Percentiles rank a stretch among this genome's conserved stretches.
Evolutionary conservation across 2,888 invertebrate genomes (phyloP).

Genomic region (Aradus depressus): DNA sequence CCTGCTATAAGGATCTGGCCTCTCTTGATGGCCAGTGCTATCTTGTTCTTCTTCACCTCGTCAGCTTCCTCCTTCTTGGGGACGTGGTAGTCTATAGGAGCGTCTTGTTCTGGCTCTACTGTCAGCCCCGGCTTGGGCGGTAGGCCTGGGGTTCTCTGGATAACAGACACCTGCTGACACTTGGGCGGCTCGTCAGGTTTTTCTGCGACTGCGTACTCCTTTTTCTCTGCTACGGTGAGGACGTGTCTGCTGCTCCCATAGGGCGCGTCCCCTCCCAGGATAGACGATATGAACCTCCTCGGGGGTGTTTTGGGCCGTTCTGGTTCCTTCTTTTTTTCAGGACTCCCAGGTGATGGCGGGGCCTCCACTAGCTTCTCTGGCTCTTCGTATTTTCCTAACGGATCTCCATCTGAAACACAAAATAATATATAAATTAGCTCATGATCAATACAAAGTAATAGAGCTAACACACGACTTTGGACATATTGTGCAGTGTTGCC

Average conservation of each 20-base stretch:
- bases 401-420: slow-evolving; percentile 20
- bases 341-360: slow-evolving; percentile 2
- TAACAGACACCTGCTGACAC: slow-evolving; percentile 63
- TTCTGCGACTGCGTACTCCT: slow-evolving; percentile 58
- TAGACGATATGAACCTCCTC: slow-evolving; percentile 64
- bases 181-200: slow-evolving; percentile 55
- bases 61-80: slow-evolving; percentile 50
- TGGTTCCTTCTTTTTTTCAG: slow-evolving; percentile 19
- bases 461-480: no score
- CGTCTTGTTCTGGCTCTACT: slow-evolving; percentile 63
- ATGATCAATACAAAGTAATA: no score
- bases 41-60: slow-evolving; percentile 26
- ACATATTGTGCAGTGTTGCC: no score
- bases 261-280: slow-evolving; percentile 67
- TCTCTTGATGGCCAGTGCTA: slow-evolving; percentile 30
- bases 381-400: slow-evolving; percentile 22
- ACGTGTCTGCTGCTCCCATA: slow-evolving; percentile 71
- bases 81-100: slow-evolving; percentile 79
- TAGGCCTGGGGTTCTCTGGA: slow-evolving; percentile 61
- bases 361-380: slow-evolving; percentile 4
- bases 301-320: slow-evolving; percentile 37
- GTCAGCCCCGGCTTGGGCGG: slow-evolving; percentile 35
- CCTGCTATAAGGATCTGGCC: slow-evolving; percentile 28
- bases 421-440: no score
- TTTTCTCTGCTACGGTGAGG: slow-evolving; percentile 68